Evolutionary conservation across 2,797 vertebrate species (phyloP), one percentile per base, ranked within the genome.

Genomic region (Muscicapa comitata): DNA sequence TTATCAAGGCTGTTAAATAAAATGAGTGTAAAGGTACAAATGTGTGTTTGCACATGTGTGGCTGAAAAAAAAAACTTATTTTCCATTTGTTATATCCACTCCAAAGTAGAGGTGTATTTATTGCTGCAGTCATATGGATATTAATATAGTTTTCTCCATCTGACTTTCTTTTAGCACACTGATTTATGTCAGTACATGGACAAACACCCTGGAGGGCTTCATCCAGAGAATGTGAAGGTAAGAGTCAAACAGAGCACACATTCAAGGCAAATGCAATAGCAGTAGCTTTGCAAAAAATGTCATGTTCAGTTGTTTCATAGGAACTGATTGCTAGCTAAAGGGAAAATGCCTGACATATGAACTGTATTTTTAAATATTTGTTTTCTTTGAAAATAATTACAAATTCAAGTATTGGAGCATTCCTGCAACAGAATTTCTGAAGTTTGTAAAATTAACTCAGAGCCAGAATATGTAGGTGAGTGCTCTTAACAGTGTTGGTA

Each of bases 161-260:
- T 97, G 65, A 86, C 94, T 98, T 79, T 97, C 65, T 97, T 96
- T 31, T 97, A 99, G 99, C 99, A 99, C 96, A 99, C 99, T 97
- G 99, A 99, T 98, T 98, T 99, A 97, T 99, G 99, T 98, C 99
- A 99, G 98, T 99, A 99, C 97, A 99, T 99, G 99, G 99, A 99
- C 98, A 99, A 98, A 97, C 98, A 99, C 95, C 99, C 99, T 17
- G 99, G 99, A 78, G 99, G 99, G 35, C 98, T 99, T 71, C 98
- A 99, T 97, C 99, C 99, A 86, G 99, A 99, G 90, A 99, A 99
- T 87, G 99, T 99, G 95, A 99, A 99, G 99, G 99, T 99, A 98
- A 97, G 98, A 95, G 71, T 82, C 74, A 74, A 89, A 88, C 91
- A 95, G 82, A 95, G 31, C 73, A 68, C 67, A 85, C 59, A 45